phyloP scores from a whole-genome alignment of 2,888 invertebrate genomes.

The Aspidiotus rigidus region DNA sequence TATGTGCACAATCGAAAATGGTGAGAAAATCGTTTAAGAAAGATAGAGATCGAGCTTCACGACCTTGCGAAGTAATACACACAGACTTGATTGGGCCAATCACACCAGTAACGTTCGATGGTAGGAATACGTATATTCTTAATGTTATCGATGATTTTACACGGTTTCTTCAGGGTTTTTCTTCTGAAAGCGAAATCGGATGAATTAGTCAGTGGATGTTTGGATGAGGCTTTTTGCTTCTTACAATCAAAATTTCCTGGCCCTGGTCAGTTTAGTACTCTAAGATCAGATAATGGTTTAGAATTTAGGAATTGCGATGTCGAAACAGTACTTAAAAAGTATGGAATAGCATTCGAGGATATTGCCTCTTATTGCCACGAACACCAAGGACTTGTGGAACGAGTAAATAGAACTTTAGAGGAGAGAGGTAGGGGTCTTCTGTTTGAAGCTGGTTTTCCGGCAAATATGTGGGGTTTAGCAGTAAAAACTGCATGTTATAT shows the following conservation, averaged over 20 bases:
- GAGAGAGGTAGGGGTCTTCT: not conserved
- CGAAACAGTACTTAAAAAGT: no score
- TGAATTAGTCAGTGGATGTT: not conserved
- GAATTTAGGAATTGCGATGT: not conserved
- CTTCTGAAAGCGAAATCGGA: not conserved
- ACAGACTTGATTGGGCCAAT: not conserved
- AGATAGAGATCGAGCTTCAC: no score
- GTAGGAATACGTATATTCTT: not conserved
- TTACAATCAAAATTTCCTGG: not conserved
- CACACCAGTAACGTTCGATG: not conserved
- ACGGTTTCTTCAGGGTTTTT: not conserved
- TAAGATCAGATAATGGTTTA: not conserved
- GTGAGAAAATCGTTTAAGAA: no score
- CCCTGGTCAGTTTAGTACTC: not conserved
- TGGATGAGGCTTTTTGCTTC: not conserved
- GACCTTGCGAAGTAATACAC: not conserved
- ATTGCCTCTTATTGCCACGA: no score
- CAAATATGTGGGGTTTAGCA: slow-evolving; percentile 5
- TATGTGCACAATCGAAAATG: not conserved
- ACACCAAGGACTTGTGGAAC: no score
- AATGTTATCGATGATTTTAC: not conserved
- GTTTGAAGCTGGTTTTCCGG: not conserved
- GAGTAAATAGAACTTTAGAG: not conserved
- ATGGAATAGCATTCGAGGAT: no score
- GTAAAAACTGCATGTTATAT: slow-evolving; percentile 4